phyloP scores from a whole-genome alignment of 2,888 invertebrate species.

The Megaustenia siamemsis region DNA sequence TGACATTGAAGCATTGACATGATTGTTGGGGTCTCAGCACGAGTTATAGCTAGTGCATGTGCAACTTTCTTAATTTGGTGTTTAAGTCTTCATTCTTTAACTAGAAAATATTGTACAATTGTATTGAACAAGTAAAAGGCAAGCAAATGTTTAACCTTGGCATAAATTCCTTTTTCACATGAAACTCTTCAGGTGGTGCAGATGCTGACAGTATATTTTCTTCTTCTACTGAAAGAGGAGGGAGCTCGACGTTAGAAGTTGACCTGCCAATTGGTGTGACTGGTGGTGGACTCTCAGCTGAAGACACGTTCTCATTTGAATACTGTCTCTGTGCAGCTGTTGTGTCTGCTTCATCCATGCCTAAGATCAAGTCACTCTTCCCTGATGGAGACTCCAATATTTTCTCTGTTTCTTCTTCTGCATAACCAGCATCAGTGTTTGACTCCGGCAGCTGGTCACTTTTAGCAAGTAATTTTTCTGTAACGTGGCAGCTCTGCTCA shows the following conservation, averaged over 20 bases:
- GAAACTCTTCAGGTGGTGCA: constrained; percentile 53
- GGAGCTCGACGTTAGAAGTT: constrained; percentile 56
- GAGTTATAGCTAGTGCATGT: too few species aligned
- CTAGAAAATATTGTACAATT: too few species aligned
- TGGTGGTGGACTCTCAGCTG: constrained; percentile 62
- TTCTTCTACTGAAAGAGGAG: constrained; percentile 68
- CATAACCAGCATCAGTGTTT: neutral
- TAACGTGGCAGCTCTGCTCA: neutral
- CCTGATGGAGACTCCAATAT: constrained; percentile 26
- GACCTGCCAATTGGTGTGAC: constrained; percentile 55
- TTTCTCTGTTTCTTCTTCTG: constrained; percentile 6
- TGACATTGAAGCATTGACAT: too few species aligned
- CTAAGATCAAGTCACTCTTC: constrained; percentile 49
- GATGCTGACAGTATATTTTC: constrained; percentile 58
- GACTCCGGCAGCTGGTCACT: constrained; percentile 23
- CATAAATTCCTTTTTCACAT: constrained; percentile 66
- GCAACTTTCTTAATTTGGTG: too few species aligned
- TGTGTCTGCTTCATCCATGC: constrained; percentile 54
- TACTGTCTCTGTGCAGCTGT: constrained; percentile 61
- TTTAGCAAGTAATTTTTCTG: constrained; percentile 50
- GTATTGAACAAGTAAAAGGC: too few species aligned
- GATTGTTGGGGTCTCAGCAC: too few species aligned
- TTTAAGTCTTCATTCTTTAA: too few species aligned
- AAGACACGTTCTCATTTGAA: constrained; percentile 72
- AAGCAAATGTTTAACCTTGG: constrained; percentile 57